Conservation (phyloP, 2,797 vertebrate genomes). For the Sebastes diaconus region DNA sequence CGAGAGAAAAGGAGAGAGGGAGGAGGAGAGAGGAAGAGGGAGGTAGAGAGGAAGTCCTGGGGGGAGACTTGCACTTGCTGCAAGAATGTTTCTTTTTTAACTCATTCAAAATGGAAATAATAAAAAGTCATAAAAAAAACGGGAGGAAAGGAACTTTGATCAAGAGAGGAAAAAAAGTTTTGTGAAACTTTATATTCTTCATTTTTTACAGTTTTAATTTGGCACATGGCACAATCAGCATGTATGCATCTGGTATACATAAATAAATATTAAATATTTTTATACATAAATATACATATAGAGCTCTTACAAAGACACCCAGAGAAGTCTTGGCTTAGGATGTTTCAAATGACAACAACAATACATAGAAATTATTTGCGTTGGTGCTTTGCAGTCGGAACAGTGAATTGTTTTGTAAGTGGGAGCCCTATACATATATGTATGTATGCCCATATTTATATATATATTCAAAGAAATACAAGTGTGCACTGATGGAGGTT, state of each 20-base stretch:
- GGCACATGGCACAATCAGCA: slow-evolving; percentile 91
- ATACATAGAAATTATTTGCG: slow-evolving; percentile 62
- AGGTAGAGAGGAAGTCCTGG: slow-evolving; percentile 58
- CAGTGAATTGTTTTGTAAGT: slow-evolving; percentile 49
- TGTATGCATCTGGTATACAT: slow-evolving; percentile 90
- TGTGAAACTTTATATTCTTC: slow-evolving; percentile 82
- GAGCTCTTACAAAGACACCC: slow-evolving; percentile 85
- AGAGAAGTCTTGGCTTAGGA: slow-evolving; percentile 65
- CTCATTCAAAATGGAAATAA: slow-evolving; percentile 66
- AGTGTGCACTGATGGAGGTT: slow-evolving; percentile 80
- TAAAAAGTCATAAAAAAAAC: slow-evolving; percentile 64
- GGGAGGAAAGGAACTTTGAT: slow-evolving; percentile 68
- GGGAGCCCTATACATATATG: slow-evolving; percentile 87
- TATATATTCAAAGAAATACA: slow-evolving; percentile 86
- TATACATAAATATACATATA: slow-evolving; percentile 90
- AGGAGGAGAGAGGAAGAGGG: slow-evolving; percentile 22
- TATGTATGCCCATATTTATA: slow-evolving; percentile 88
- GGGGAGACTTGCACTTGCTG: slow-evolving; percentile 57
- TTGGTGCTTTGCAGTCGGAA: slow-evolving; percentile 63
- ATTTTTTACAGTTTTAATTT: slow-evolving; percentile 89
- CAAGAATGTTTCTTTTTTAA: slow-evolving; percentile 56
- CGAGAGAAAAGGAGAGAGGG: slow-evolving; percentile 44
- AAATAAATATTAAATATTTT: slow-evolving; percentile 91
- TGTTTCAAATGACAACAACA: slow-evolving; percentile 68
- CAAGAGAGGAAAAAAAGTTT: slow-evolving; percentile 77